A percentile compares a stretch with the other conserved stretches of the same genome.
Evolutionary conservation across 1,140 invertebrate species (phyloP).

Genomic region (Harpegnathos saltator): DNA sequence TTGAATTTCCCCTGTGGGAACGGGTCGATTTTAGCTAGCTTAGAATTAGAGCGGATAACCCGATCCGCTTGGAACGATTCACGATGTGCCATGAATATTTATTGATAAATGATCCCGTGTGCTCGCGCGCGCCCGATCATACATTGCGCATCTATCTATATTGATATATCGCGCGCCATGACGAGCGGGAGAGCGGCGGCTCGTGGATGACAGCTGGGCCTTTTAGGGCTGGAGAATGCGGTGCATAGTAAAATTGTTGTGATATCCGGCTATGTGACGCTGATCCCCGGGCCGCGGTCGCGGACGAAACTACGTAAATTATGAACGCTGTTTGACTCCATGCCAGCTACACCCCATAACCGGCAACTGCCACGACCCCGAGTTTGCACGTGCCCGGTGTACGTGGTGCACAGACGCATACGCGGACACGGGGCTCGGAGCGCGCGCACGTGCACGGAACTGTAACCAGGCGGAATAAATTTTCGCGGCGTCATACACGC

Average conservation of each 20-base stretch:
- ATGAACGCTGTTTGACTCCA: slow-evolving; percentile 83
- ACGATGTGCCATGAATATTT: slow-evolving; percentile 55
- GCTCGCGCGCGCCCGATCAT: slow-evolving; percentile 32
- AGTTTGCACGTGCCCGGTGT: slow-evolving; percentile 41
- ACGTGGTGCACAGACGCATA: slow-evolving; percentile 34
- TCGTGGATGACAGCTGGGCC: slow-evolving; percentile 35
- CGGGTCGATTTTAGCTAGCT: no score
- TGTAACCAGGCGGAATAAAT: slow-evolving; percentile 75
- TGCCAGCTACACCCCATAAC: slow-evolving; percentile 80
- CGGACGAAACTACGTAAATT: slow-evolving; percentile 82
- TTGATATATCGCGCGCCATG: slow-evolving; percentile 51
- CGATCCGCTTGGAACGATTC: slow-evolving; percentile 46
- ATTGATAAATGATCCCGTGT: slow-evolving; percentile 48
- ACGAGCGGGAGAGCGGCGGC: slow-evolving; percentile 13
- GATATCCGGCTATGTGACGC: slow-evolving; percentile 67
- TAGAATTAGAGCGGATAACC: slow-evolving; percentile 40
- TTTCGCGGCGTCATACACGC: slow-evolving; percentile 73
- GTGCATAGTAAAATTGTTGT: slow-evolving; percentile 73
- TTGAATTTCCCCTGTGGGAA: no score
- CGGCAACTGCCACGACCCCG: slow-evolving; percentile 66
- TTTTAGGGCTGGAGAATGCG: slow-evolving; percentile 54
- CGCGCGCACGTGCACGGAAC: slow-evolving; percentile 20
- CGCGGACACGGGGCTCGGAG: background rate
- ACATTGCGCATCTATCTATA: slow-evolving; percentile 32
- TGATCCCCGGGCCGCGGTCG: slow-evolving; percentile 61